Base-by-base conservation (phyloP, 1,140 invertebrate species). In the Babylonia areolata region DNA sequence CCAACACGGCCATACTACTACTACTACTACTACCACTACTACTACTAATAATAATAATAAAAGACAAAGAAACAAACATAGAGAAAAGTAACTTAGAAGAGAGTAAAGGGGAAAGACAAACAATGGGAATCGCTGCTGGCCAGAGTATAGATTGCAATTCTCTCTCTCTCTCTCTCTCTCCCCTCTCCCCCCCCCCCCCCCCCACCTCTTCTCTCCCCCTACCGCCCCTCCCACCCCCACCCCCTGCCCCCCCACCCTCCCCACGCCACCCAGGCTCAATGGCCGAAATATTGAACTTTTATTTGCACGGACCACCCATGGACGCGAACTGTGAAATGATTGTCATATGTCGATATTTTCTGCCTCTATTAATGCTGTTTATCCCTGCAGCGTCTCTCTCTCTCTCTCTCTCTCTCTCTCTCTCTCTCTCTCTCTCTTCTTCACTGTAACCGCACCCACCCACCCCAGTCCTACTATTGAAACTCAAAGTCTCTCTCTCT, bases 371-470 rank as follows among this genome's bases (percentile, higher is more conserved):
- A 11, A 1, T 17, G n/a, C 51, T 69, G 5, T n/a, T 23, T 83
- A n/a, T 33, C 28, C 28, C 58, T 64, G 46, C 46, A 12, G 46
- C 46, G 46, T 17, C 58, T 23, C 12, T 12, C 12, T 64, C 28
- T 33, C 23, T 83, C 54, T 69, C 31, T 69, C 54, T 69, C 54
- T 69, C 51, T 69, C 54, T 83, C 81, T 69, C 81, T 69, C 51
- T 31, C 51, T 69, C 58, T 83, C 51, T 37, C 81, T 69, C 58
- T 35, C 71, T 20, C 84, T 78, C 84, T 85, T 20, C 69, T 40
- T 31, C 73, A 11, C 84, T 33, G 3, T 51, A 31, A 9, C 73
- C 40, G 39, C 31, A 40, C 37, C 35, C 37, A 12, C n/a, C 39
- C 37, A 42, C 51, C 58, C 58, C 58, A 12, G 15, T 2, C 58